A percentile compares a stretch with the other conserved stretches of the same genome.
Evolutionary conservation across 2,888 invertebrate species (phyloP).

Genomic region (Neoaliturus tenellus): DNA sequence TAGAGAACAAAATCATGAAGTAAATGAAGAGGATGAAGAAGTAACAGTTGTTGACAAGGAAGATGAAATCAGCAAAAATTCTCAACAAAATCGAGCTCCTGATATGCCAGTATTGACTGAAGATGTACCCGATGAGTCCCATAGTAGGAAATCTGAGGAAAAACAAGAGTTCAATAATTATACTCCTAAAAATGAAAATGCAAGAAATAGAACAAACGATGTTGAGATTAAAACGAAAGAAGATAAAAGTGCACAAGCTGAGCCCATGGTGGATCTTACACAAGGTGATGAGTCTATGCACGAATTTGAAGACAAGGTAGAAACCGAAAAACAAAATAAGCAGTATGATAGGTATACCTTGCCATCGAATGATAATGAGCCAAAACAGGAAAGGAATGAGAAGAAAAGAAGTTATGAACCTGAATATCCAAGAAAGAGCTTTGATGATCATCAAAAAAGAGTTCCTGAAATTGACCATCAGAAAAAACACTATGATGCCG

Average conservation of each 20-base stretch:
- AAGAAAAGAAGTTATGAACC: constrained; percentile 43
- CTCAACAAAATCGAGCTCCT: constrained; percentile 9
- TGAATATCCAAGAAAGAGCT: constrained; percentile 22
- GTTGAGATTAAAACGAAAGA: background rate
- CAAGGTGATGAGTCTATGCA: constrained; percentile 38
- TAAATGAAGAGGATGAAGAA: constrained; percentile 66
- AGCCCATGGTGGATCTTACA: constrained; percentile 39
- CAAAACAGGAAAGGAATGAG: constrained; percentile 37
- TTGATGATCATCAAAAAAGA: constrained; percentile 17
- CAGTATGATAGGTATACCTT: constrained; percentile 7
- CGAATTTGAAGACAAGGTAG: constrained; percentile 20
- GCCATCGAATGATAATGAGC: background rate
- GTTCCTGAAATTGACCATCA: background rate
- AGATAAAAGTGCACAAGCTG: constrained; percentile 41
- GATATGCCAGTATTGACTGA: constrained; percentile 34
- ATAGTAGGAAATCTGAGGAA: background rate
- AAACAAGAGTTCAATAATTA: background rate
- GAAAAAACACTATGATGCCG: constrained; percentile 6
- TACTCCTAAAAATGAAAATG: background rate
- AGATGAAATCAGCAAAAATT: constrained; percentile 15
- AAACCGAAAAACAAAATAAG: background rate
- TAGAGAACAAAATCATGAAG: constrained; percentile 70
- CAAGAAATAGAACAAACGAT: background rate
- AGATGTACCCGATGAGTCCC: constrained; percentile 1
- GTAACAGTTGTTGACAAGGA: constrained; percentile 34